A percentile compares a stretch with the other conserved stretches of the same genome.
These are phyloP conservation scores for Porites rus DNA, from an alignment of 92 coral and sea anemone species.

Conservation along the genomic window DNA sequence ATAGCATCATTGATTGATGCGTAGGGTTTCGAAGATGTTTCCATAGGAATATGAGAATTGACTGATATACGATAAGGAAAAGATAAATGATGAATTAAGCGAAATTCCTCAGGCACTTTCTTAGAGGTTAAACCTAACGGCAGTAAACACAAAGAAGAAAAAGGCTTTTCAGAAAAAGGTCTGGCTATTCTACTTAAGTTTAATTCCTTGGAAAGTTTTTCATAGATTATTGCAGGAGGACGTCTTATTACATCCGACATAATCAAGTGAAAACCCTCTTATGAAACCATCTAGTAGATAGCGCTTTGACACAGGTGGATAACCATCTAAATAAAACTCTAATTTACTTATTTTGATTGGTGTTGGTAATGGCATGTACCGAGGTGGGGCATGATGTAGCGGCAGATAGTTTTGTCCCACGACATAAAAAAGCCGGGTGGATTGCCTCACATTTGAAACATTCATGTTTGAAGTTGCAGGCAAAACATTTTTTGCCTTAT, in stretches of 20 bases:
- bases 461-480: not conserved
- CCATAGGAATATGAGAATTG: no score
- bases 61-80: no score
- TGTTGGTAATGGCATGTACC: not conserved
- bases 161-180: not conserved
- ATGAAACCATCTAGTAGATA: not conserved
- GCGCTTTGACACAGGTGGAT: not conserved
- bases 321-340: not conserved
- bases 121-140: no score
- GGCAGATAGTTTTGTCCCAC: not conserved
- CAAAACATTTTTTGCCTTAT: not conserved
- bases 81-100: no score
- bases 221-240: not conserved
- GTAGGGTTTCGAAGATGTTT: not conserved
- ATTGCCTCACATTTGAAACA: not conserved
- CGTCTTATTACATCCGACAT: not conserved
- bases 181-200: not conserved
- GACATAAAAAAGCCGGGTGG: not conserved
- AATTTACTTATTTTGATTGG: not conserved
- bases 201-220: not conserved
- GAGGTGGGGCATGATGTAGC: slow-evolving; percentile 1
- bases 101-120: no score
- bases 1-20: not conserved
- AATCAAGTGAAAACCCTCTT: not conserved
- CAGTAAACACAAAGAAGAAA: not conserved